These are phyloP conservation scores for Myotis findleyi DNA, from an alignment of 2,797 vertebrate genomes.

Conservation along the genomic window DNA sequence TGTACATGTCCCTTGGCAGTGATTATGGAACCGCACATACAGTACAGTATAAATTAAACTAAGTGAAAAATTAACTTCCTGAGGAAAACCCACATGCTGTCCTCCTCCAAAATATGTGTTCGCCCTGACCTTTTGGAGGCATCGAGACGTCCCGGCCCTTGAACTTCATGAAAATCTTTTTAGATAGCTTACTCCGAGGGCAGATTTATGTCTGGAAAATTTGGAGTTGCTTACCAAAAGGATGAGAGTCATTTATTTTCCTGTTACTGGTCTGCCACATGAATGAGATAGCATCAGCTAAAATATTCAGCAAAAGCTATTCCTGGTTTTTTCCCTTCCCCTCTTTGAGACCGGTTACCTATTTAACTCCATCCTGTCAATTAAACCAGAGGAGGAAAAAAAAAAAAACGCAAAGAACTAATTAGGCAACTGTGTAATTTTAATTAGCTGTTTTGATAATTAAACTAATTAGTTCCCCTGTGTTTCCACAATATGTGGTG, in stretches of 20 bases:
- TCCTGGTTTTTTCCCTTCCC: slow-evolving; percentile 86
- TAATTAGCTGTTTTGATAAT: slow-evolving; percentile 95
- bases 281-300: slow-evolving; percentile 91
- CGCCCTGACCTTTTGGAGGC: slow-evolving; percentile 87
- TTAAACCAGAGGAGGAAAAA: slow-evolving; percentile 89
- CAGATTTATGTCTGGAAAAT: slow-evolving; percentile 93
- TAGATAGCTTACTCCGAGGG: slow-evolving; percentile 88
- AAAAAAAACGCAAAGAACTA: slow-evolving; percentile 96
- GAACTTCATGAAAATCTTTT: slow-evolving; percentile 89
- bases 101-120: slow-evolving; percentile 85
- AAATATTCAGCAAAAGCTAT: slow-evolving; percentile 91
- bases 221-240: slow-evolving; percentile 92
- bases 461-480: slow-evolving; percentile 97
- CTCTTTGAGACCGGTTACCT: slow-evolving; percentile 92
- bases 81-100: slow-evolving; percentile 85
- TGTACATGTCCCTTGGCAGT: slow-evolving; percentile 80
- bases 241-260: slow-evolving; percentile 94
- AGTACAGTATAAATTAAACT: slow-evolving; percentile 86
- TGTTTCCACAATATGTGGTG: slow-evolving; percentile 98
- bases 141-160: slow-evolving; percentile 86
- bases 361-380: slow-evolving; percentile 99
- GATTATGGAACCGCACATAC: slow-evolving; percentile 71
- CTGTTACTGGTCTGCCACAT: slow-evolving; percentile 92
- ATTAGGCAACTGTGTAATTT: slow-evolving; percentile 96
- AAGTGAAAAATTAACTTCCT: slow-evolving; percentile 88